Evolutionary conservation across 2,888 invertebrate species (phyloP), one percentile per base, ranked within the genome.

Genomic region (Elysia crispata): DNA sequence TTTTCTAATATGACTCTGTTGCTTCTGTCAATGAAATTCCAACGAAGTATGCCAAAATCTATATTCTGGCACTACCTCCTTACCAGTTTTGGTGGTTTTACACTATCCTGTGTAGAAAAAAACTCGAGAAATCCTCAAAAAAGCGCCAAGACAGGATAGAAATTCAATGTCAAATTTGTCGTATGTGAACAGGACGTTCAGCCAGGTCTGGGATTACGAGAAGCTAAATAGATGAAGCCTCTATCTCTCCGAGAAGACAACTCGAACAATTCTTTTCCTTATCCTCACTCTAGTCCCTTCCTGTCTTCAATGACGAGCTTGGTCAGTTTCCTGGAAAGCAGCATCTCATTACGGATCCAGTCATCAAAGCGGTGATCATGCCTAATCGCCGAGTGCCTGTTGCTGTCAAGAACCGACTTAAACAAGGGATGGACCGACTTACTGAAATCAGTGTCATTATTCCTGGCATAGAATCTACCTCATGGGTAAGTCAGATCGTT

Each of bases 401-500:
- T 15, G 64, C 73, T 20, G 50, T 82, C 8, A 49, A 79, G 15
- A 67, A 75, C 31, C 33, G 73, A n/a, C 77, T 83, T 0, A 64
- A 69, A 49, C 31, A 67, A 33, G 57, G 73, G 31, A 15, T 81
- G 15, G 76, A 76, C 15, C 20, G 60, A 18, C 76, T 83, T n/a
- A 82, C 77, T 0, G 28, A 77, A 15, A 50, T 60, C 33, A 75
- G 73, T n/a, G 76, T 83, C 11, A 62, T 83, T 20, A 69, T 62
- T 13, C 72, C 66, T 18, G 64, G 77, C 3, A 64, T 57, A 25
- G 69, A 83, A 67, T 80, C 80, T 20, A 80, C 76, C 3, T 30
- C 50, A 1, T 83, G 83, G 83, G 83, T 81, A 0, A 77, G 81
- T 41, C 82, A 84, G 76, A 84, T 81, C 78, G 80, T 73, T 8